Conservation (phyloP, 1,140 invertebrate species). For the Proctacanthus coquilletti region DNA sequence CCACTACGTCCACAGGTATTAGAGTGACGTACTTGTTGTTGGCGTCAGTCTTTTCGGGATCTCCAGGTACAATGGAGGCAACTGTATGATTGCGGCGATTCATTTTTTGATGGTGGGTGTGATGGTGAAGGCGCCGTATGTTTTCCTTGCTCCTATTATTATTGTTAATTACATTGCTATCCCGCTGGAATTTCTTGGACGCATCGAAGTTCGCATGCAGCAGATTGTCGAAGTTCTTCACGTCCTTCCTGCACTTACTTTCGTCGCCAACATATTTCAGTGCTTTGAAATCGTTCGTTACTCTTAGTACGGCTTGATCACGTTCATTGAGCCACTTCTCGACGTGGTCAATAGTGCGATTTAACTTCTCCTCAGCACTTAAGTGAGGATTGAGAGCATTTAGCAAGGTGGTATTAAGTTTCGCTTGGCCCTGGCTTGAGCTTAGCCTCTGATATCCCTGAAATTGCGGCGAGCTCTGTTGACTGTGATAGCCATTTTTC, state of each 20-base stretch:
- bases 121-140: conserved; percentile 14
- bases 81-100: conserved; percentile 6
- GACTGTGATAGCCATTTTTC: conserved; percentile 1
- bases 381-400: conserved; percentile 7
- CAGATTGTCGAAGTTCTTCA: conserved; percentile 25
- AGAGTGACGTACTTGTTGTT: conserved; percentile 7
- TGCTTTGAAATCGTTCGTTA: background rate
- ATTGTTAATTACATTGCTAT: background rate
- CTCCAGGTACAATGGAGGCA: conserved; percentile 3
- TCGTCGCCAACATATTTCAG: background rate
- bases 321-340: conserved; percentile 10
- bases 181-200: background rate
- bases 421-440: conserved; percentile 3
- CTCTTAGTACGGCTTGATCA: no score
- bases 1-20: conserved; percentile 16
- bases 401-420: conserved; percentile 7
- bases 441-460: conserved; percentile 19
- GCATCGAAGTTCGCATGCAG: conserved; percentile 24
- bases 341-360: conserved; percentile 6
- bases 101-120: conserved; percentile 14
- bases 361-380: conserved; percentile 6
- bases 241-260: conserved; percentile 15
- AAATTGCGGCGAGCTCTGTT: conserved; percentile 10
- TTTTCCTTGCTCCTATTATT: conserved; percentile 2
- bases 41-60: conserved; percentile 10